Conservation (phyloP, 2,888 invertebrate species). For the Ectobius pallidus region DNA sequence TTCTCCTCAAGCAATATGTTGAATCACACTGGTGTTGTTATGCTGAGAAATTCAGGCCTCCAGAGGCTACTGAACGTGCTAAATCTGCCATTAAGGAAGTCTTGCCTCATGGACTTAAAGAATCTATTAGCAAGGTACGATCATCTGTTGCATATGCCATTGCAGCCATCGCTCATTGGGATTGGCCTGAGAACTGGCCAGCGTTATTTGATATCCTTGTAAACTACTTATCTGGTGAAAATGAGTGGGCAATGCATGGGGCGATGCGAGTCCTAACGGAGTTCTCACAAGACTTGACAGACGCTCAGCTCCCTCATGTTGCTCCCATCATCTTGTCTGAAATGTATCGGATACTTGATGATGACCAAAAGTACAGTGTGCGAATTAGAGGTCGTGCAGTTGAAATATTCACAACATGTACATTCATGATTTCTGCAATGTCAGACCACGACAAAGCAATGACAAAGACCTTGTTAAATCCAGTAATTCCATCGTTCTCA, state of each 20-base stretch:
- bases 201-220: constrained; percentile 71
- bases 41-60: constrained; percentile 62
- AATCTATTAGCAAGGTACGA: constrained; percentile 68
- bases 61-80: constrained; percentile 61
- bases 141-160: constrained; percentile 73
- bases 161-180: constrained; percentile 72
- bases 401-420: constrained; percentile 68
- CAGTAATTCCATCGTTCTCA: constrained; percentile 70
- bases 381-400: constrained; percentile 70
- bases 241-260: constrained; percentile 67
- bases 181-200: constrained; percentile 76
- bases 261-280: constrained; percentile 74
- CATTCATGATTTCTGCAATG: constrained; percentile 61
- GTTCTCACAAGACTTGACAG: constrained; percentile 69
- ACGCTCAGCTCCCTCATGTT: constrained; percentile 67
- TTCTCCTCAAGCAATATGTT: constrained; percentile 74
- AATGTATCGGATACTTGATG: constrained; percentile 70
- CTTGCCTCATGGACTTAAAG: constrained; percentile 67
- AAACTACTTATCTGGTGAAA: constrained; percentile 64
- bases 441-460: constrained; percentile 61
- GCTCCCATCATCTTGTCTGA: constrained; percentile 73
- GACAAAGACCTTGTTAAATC: constrained; percentile 65
- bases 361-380: constrained; percentile 62
- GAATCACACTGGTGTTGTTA: constrained; percentile 69
- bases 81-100: constrained; percentile 68